Conservation (phyloP, 2,888 invertebrate species). For the Pterobdella sp. region DNA sequence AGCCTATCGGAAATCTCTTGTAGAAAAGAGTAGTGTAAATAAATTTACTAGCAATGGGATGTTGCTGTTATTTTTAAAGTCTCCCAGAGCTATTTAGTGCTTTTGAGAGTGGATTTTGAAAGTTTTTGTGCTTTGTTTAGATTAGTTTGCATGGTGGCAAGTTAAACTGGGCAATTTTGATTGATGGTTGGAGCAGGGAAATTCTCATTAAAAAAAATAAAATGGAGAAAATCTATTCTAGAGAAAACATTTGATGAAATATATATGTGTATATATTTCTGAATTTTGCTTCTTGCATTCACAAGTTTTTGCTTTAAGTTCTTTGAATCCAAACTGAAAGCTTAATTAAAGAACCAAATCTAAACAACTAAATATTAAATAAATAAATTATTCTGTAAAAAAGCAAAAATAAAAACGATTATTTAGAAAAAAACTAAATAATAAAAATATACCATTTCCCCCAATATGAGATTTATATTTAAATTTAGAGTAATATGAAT, state of each 20-base stretch:
- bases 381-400: too few relatives aligned
- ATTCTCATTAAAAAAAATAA: too few relatives aligned
- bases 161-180: background rate
- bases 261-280: too few relatives aligned
- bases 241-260: background rate
- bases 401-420: background rate
- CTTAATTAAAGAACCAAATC: too few relatives aligned
- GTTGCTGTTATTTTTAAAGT: background rate
- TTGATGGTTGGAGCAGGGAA: too few relatives aligned
- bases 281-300: too few relatives aligned
- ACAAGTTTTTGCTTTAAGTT: too few relatives aligned
- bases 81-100: background rate
- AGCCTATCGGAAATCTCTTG: background rate
- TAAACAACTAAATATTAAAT: too few relatives aligned
- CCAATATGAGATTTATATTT: too few relatives aligned
- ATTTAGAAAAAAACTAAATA: background rate
- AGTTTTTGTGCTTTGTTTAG: background rate
- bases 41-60: background rate
- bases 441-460: background rate
- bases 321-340: too few relatives aligned
- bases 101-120: background rate
- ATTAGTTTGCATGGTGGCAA: slow-evolving; percentile 11
- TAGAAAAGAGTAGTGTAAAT: background rate
- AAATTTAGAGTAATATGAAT: too few relatives aligned
- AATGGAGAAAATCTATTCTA: too few relatives aligned